Evolutionary conservation across 2,797 vertebrate genomes (phyloP), one percentile per base, ranked within the genome.

Genomic region (Acropternis orthonyx): DNA sequence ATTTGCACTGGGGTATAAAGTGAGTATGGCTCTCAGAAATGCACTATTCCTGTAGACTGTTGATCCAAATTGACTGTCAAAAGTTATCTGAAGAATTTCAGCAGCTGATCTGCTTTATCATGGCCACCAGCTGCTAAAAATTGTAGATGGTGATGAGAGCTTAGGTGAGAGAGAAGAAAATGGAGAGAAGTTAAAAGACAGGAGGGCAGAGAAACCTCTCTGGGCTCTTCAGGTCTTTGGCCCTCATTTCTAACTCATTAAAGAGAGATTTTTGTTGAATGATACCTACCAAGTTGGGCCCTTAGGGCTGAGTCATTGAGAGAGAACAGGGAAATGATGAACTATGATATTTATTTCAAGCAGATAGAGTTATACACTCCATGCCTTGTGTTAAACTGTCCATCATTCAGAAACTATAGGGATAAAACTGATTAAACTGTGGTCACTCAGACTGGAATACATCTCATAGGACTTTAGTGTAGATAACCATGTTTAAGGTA

Each of bases 1-100:
- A 84, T 92, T 89, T 67, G 20, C 74, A 95, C 82, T 28, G 30
- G 8, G 21, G 52, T 73, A 82, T 76, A 85, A 75, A 89, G 74
- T 68, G 67, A 95, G 74, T 48, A 59, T 77, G 62, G 84, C 92
- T 85, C 94, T 94, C 87, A 90, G 94, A 95, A 93, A 82, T 24
- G 56, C 69, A 15, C 73, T 69, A 9, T 85, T 87, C 55, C 89
- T 93, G 73, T 85, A 87, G 51, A 10, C 61, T 30, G 34, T 51
- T 68, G 91, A 88, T 95, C 79, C 89, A 94, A 88, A 92, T 44
- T 83, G 87, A 68, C 87, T 91, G 93, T 89, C 95, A 83, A 32
- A 94, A 96, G 82, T 82, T 91, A 95, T 97, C 87, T 89, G 89
- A 96, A 94, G 88, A 90, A 93, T 95, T 96, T 97, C 88, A 96